These are phyloP conservation scores for Imbricaverruca yamaguchii DNA, from an alignment of 2,888 invertebrate species.

Conservation along the genomic window DNA sequence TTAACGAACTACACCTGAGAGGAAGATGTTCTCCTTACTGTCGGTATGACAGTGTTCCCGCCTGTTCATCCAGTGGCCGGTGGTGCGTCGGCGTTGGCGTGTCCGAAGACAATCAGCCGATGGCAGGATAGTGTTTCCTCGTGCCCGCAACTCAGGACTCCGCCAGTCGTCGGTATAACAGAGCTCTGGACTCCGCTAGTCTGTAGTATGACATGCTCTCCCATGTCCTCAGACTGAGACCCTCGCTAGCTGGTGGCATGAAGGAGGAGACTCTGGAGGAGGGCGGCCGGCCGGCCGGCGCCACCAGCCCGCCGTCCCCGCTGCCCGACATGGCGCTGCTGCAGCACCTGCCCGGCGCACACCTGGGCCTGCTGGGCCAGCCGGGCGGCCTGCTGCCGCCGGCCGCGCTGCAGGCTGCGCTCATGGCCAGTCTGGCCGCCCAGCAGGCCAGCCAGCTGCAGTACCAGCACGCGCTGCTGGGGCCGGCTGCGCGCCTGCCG, in stretches of 20 bases:
- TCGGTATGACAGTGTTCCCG: no score
- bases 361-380: constrained; percentile 22
- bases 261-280: constrained; percentile 11
- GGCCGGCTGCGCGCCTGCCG: not conserved
- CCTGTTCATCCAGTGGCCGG: no score
- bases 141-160: not conserved
- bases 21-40: no score
- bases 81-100: no score
- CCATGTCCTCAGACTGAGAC: not conserved
- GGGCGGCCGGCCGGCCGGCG: not conserved
- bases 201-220: no score
- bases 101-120: no score
- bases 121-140: no score
- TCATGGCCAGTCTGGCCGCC: constrained; percentile 22
- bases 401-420: constrained; percentile 12
- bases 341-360: constrained; percentile 4
- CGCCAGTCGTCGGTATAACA: no score
- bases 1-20: no score
- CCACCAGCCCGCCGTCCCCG: not conserved
- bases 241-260: not conserved
- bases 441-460: constrained; percentile 22
- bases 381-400: constrained; percentile 17
- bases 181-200: no score
- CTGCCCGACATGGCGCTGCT: constrained; percentile 6
- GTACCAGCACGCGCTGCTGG: constrained; percentile 22